Evolutionary conservation across 2,113 vertebrate genomes (phyloP), one percentile per base, ranked within the genome.

Genomic region (Lepus americanus): DNA sequence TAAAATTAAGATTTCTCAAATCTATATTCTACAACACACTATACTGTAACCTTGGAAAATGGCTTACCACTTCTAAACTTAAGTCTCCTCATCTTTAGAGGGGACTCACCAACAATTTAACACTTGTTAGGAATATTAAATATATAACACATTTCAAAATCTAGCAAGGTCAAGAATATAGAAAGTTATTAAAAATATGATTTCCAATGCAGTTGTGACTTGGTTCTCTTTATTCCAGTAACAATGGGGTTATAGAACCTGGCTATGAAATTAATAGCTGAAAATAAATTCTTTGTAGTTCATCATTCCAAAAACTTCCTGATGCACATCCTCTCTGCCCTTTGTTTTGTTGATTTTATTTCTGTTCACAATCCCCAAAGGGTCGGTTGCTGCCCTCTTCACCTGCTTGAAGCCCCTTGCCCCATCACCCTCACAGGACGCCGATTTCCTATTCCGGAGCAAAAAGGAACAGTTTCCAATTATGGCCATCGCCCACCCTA

Each of bases 1-100:
- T 31, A 94, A 94, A 70, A 31, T 70, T 84, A 39, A 66, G 55
- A 31, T 51, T 93, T 88, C 33, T 61, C 33, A 89, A 81, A 76
- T 51, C 49, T 19, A 72, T 55, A 17, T 73, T 74, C 23, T 81
- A 79, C 33, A 27, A 33, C n/a, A 20, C 33, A 59, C 12, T 44
- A 70, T 10, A 80, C 0, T n/a, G 14, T 83, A 10, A 66, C 31
- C 10, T 89, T 86, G 39, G 25, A 73, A 91, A 55, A 77, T 19
- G 3, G 55, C 7, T 61, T 81, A 23, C 3, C 39, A 76, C 77
- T 29, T 51, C 31, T 17, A 87, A 87, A 88, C 3, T 25, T 23
- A 83, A 64, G 9, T 66, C 93, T 69, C 17, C 2, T 91, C 27
- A 49, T 80, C 39, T 64, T 80, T 88, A 93, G 88, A 87, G 53